Percentiles rank a stretch among this genome's conserved stretches.
phyloP scores from a whole-genome alignment of 2,113 vertebrate genomes.

The Oryzias curvinotus region DNA sequence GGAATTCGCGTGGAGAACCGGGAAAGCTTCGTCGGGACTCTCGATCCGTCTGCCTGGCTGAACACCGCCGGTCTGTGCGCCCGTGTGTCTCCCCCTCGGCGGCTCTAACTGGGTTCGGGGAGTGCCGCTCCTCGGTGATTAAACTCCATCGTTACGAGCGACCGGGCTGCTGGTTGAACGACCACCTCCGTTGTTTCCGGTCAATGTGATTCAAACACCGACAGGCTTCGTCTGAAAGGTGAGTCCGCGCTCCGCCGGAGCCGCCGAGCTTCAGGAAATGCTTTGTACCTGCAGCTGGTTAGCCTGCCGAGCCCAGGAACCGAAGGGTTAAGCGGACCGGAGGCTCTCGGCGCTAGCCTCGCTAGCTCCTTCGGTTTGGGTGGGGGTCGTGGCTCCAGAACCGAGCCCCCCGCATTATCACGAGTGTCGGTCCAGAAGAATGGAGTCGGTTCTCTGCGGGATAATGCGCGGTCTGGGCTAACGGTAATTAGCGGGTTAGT shows the following conservation, averaged over 20 bases:
- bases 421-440: not conserved
- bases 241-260: conserved; percentile 38
- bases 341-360: conserved; percentile 53
- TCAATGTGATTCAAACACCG: conserved; percentile 79
- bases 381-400: conserved; percentile 31
- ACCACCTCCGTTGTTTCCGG: conserved; percentile 68
- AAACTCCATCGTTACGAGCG: conserved; percentile 68
- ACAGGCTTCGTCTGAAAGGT: conserved; percentile 77
- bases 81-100: conserved; percentile 73
- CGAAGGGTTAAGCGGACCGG: conserved; percentile 53
- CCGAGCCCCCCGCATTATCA: conserved; percentile 10
- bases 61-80: conserved; percentile 68
- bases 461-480: not conserved
- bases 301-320: conserved; percentile 33
- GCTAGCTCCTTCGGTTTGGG: conserved; percentile 45
- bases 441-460: not conserved
- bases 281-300: conserved; percentile 32
- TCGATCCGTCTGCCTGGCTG: conserved; percentile 46
- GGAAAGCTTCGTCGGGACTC: conserved; percentile 40
- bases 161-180: conserved; percentile 64
- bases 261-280: conserved; percentile 37
- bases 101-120: conserved; percentile 80
- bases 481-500: conserved; percentile 35
- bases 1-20: conserved; percentile 47
- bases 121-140: conserved; percentile 79